Evolutionary conservation across 23 tunicate genomes (phyloP).

Genomic region (Ciona savignyi): DNA sequence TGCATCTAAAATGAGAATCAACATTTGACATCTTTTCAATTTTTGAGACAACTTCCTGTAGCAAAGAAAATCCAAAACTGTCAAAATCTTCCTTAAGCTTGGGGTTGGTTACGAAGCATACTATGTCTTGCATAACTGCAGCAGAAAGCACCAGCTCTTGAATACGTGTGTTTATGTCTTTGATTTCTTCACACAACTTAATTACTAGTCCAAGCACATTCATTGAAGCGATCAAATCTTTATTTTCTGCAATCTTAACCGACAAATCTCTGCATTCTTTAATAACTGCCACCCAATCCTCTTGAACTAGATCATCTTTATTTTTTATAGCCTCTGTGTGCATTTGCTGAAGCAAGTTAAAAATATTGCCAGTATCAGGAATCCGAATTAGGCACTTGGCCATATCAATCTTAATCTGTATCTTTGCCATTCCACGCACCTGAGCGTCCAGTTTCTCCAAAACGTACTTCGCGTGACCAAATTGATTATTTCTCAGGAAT

Average conservation of each 20-base stretch:
- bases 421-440: not conserved
- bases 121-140: not conserved
- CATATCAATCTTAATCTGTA: not conserved
- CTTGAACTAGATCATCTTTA: not conserved
- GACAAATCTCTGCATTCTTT: not conserved
- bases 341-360: not conserved
- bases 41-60: not conserved
- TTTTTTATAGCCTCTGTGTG: not conserved
- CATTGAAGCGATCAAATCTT: not conserved
- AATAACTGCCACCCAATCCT: not conserved
- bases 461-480: not conserved
- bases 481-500: not conserved
- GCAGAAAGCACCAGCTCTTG: not conserved
- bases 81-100: not conserved
- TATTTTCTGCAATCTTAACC: not conserved
- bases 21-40: not conserved
- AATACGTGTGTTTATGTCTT: not conserved
- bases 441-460: not conserved
- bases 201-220: not conserved
- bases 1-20: not conserved
- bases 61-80: not conserved
- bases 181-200: not conserved
- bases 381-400: not conserved
- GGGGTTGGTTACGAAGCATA: not conserved
- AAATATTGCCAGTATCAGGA: not conserved